Conservation (phyloP, 2,888 invertebrate genomes). For the Chymomyza fuscimana region DNA sequence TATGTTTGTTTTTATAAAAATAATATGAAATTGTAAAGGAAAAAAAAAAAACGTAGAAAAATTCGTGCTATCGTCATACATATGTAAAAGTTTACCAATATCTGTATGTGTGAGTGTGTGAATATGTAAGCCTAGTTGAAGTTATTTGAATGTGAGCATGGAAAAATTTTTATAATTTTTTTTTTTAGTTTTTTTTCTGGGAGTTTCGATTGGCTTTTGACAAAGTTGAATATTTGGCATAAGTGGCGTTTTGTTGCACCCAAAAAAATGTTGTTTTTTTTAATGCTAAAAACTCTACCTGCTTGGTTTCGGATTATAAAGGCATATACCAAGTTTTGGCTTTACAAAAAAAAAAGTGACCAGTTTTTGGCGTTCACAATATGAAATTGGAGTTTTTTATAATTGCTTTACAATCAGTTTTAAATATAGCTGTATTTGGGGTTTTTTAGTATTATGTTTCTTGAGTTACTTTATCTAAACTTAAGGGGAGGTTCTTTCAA, state of each 20-base stretch:
- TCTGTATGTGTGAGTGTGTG: conserved; percentile 27
- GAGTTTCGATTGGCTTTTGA: conserved; percentile 7
- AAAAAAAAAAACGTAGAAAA: conserved; percentile 54
- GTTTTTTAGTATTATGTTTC: too few relatives aligned
- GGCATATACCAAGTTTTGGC: too few relatives aligned
- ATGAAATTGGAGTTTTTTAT: too few relatives aligned
- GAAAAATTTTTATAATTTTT: conserved; percentile 6
- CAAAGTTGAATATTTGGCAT: conserved; percentile 16
- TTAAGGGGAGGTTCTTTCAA: too few relatives aligned
- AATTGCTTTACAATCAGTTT: too few relatives aligned
- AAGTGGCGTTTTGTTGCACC: neutral
- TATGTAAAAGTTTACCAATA: conserved; percentile 29
- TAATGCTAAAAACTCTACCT: neutral
- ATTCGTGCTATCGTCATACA: conserved; percentile 60
- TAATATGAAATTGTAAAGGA: conserved; percentile 14
- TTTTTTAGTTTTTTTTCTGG: conserved; percentile 9
- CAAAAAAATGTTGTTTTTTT: neutral
- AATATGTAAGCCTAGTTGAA: conserved; percentile 7
- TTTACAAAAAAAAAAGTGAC: too few relatives aligned
- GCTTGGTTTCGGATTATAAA: too few relatives aligned
- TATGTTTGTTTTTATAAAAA: conserved; percentile 21
- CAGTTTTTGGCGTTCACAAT: too few relatives aligned
- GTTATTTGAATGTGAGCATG: conserved; percentile 10
- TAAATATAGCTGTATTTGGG: too few relatives aligned
- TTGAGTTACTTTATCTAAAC: too few relatives aligned